Conservation (phyloP, 2,113 vertebrate genomes). For the Pithys albifrons region DNA sequence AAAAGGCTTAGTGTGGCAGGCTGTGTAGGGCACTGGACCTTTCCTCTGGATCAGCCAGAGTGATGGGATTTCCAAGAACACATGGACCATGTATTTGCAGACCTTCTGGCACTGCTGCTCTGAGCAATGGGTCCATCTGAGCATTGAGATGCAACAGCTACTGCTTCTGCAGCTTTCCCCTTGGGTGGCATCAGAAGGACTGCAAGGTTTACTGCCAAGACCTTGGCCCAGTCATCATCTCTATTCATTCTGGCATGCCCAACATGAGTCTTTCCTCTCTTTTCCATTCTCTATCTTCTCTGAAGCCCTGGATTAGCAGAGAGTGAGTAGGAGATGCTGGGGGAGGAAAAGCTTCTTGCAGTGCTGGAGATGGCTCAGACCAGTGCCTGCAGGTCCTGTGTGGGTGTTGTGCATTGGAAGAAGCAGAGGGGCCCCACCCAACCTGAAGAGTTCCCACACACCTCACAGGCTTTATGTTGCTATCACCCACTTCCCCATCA, state of each 20-base stretch:
- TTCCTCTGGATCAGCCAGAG: not conserved
- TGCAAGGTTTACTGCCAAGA: not conserved
- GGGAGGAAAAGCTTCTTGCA: not conserved
- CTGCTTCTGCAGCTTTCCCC: not conserved
- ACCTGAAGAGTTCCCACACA: not conserved
- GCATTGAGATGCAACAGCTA: not conserved
- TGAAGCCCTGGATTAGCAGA: not conserved
- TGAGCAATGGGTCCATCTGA: not conserved
- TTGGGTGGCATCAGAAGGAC: not conserved
- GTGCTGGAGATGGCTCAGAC: not conserved
- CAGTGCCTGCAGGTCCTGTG: not conserved
- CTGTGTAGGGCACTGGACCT: not conserved
- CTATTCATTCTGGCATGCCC: not conserved
- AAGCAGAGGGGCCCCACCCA: not conserved
- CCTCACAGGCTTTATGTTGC: not conserved
- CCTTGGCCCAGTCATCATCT: not conserved
- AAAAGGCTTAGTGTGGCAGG: not conserved
- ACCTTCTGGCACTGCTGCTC: not conserved
- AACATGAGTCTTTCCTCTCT: not conserved
- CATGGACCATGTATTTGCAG: fast-evolving
- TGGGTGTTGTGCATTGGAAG: not conserved
- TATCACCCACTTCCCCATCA: not conserved
- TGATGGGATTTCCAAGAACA: not conserved
- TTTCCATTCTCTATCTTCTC: not conserved
- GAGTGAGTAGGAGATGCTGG: not conserved